Percentiles rank a stretch among this genome's conserved stretches.
These are phyloP conservation scores for Montipora foliosa DNA, from an alignment of 64 coral and sea anemone species.

Conservation along the genomic window DNA sequence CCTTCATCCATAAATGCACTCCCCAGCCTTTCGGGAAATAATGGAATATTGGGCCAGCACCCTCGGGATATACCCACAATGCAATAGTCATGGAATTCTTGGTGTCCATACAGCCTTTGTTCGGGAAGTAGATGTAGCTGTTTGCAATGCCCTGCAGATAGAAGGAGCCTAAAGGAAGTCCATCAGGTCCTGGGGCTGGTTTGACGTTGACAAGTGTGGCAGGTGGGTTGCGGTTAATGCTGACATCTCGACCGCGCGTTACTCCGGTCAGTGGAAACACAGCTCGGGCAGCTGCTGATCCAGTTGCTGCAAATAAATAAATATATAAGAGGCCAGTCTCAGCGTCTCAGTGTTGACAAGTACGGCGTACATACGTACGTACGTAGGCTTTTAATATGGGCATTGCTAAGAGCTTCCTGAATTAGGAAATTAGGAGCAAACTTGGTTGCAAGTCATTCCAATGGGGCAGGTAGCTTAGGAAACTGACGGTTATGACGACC, in stretches of 20 bases:
- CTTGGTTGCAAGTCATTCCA: too few relatives aligned
- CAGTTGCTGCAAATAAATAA: conserved; percentile 32
- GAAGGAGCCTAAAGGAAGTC: conserved; percentile 51
- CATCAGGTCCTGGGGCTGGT: conserved; percentile 63
- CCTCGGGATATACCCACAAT: conserved; percentile 70
- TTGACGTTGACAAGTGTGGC: conserved; percentile 65
- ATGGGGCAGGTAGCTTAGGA: too few relatives aligned
- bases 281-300: conserved; percentile 42
- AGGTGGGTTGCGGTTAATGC: conserved; percentile 38
- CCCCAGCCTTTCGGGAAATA: conserved; percentile 74
- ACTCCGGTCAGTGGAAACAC: conserved; percentile 72
- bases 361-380: not conserved
- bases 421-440: too few relatives aligned
- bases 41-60: conserved; percentile 81
- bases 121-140: conserved; percentile 79
- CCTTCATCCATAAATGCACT: conserved; percentile 80
- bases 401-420: too few relatives aligned
- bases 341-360: not conserved
- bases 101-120: conserved; percentile 67
- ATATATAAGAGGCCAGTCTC: not conserved
- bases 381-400: too few relatives aligned
- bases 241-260: conserved; percentile 52
- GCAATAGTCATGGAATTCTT: conserved; percentile 74
- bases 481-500: too few relatives aligned
- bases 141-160: conserved; percentile 64